A percentile compares a stretch with the other conserved stretches of the same genome.
Conservation (phyloP, 1,140 invertebrate genomes). For the Tribolium madens region DNA sequence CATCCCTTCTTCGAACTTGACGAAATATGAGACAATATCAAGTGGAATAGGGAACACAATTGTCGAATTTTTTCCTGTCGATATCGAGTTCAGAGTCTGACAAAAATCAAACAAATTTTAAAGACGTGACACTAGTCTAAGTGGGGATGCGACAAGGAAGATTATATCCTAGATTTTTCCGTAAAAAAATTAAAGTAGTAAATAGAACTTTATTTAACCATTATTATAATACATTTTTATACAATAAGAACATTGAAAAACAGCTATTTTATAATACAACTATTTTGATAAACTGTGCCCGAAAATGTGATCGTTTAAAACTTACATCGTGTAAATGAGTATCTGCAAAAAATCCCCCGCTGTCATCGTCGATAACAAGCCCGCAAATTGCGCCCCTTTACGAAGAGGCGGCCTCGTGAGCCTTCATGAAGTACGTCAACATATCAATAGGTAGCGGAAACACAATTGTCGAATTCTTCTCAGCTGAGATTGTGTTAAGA, state of each 20-base stretch:
- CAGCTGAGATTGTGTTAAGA: conserved; percentile 93
- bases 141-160: conserved; percentile 7
- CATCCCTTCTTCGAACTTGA: conserved; percentile 66
- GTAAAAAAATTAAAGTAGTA: conserved; percentile 4
- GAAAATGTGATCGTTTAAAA: conserved; percentile 19
- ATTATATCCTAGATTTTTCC: not conserved
- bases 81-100: conserved; percentile 93
- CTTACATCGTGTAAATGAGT: conserved; percentile 22
- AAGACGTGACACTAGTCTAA: not conserved
- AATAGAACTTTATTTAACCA: conserved; percentile 36
- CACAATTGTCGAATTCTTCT: conserved; percentile 98
- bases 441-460: conserved; percentile 96
- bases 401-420: conserved; percentile 48
- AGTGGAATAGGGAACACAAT: conserved; percentile 97
- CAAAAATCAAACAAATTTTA: not conserved
- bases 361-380: not conserved
- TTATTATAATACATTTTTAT: conserved; percentile 14
- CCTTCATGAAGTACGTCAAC: conserved; percentile 79
- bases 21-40: conserved; percentile 86
- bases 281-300: conserved; percentile 17
- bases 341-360: conserved; percentile 22
- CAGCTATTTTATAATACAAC: too few relatives aligned
- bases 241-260: conserved; percentile 14
- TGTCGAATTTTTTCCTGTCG: conserved; percentile 97
- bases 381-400: not conserved